Percentiles rank a stretch among this genome's conserved stretches.
phyloP scores from a whole-genome alignment of 2,113 vertebrate species.

The Myodes glareolus region DNA sequence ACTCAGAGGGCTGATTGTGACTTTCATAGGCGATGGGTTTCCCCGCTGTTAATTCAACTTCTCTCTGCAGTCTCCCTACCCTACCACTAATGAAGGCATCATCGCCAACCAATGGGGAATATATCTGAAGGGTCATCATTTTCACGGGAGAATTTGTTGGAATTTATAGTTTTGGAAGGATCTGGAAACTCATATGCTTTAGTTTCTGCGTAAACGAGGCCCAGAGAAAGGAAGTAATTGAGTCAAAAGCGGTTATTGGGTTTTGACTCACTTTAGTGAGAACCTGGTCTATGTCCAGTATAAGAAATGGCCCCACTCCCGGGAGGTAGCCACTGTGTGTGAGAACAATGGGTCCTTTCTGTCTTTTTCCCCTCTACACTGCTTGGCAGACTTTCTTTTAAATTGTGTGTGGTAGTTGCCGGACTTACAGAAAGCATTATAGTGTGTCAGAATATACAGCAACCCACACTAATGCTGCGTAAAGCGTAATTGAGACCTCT shows the following conservation, averaged over 20 bases:
- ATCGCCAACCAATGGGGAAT: background rate
- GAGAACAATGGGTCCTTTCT: background rate
- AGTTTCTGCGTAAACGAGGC: background rate
- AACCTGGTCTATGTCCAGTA: background rate
- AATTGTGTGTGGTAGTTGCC: background rate
- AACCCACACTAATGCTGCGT: background rate
- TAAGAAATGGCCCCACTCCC: background rate
- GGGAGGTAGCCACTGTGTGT: background rate
- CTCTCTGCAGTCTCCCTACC: too few species aligned
- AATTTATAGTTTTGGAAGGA: background rate
- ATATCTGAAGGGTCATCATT: background rate
- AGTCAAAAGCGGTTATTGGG: background rate
- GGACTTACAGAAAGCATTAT: background rate
- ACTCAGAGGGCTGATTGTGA: too few species aligned
- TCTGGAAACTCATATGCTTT: background rate
- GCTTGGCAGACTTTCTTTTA: background rate
- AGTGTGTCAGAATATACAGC: background rate
- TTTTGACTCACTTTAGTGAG: background rate
- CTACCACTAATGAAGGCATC: background rate
- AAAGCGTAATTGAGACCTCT: too few species aligned
- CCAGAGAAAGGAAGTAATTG: background rate
- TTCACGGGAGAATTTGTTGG: background rate
- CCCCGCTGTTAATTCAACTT: background rate
- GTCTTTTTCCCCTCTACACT: background rate
- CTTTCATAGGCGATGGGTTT: fast-evolving